Evolutionary conservation across 2,797 vertebrate genomes (phyloP).

Genomic region (Enoplosus armatus): DNA sequence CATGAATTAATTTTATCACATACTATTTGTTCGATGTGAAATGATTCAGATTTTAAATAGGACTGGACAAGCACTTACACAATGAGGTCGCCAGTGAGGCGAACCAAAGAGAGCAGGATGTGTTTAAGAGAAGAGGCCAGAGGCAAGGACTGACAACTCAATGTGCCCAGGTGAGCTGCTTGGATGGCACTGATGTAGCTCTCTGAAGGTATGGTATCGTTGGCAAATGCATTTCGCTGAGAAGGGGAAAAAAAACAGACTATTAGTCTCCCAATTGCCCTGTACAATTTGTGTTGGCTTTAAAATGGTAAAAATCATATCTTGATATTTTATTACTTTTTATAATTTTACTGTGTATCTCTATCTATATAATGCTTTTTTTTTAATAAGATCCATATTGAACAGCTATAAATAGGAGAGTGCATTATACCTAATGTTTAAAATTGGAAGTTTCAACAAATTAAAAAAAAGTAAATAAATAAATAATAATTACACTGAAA

Average conservation of each 20-base stretch:
- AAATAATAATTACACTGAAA: neutral
- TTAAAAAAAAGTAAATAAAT: neutral
- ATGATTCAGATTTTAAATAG: neutral
- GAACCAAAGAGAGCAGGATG: constrained; percentile 95
- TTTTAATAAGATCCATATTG: neutral
- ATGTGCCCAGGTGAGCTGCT: constrained; percentile 94
- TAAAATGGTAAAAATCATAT: neutral
- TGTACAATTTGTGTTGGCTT: too few species aligned
- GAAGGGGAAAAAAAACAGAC: constrained; percentile 12
- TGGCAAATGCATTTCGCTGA: constrained; percentile 98
- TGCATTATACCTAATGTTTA: neutral
- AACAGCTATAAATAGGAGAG: neutral
- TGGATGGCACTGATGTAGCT: constrained; percentile 99
- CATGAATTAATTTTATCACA: neutral
- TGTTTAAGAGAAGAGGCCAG: constrained; percentile 96
- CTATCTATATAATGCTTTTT: neutral
- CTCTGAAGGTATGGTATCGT: constrained; percentile 97
- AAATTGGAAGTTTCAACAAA: neutral
- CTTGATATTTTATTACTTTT: neutral
- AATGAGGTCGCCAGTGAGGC: constrained; percentile 95
- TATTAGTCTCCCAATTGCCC: constrained; percentile 6
- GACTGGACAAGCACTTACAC: constrained; percentile 88
- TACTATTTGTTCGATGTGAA: neutral
- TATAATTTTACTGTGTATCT: neutral
- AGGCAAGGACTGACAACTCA: constrained; percentile 94